Conservation (phyloP, 2,797 vertebrate species). For the Gymnothorax javanicus region DNA sequence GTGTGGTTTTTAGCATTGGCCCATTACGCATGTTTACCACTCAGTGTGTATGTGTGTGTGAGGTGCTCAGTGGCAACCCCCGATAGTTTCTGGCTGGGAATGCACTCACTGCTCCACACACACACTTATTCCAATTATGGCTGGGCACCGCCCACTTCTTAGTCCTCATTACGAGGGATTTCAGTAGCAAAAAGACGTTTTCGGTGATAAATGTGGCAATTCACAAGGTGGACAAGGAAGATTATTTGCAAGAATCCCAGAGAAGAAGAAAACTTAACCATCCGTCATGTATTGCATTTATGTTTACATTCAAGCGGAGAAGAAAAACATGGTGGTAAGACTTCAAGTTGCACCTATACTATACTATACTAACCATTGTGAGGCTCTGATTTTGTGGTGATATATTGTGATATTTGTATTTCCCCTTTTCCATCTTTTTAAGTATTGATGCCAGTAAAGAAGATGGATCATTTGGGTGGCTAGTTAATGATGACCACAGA, state of each 20-base stretch:
- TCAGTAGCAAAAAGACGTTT: neutral
- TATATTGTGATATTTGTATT: constrained; percentile 15
- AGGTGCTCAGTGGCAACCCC: neutral
- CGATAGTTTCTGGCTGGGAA: neutral
- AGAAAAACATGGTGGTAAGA: constrained; percentile 51
- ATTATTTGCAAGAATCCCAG: constrained; percentile 29
- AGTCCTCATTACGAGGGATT: neutral
- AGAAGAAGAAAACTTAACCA: constrained; percentile 36
- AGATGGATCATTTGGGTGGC: neutral
- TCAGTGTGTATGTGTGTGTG: neutral
- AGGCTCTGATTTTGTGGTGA: constrained; percentile 22
- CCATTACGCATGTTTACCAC: neutral
- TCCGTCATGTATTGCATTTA: constrained; percentile 40
- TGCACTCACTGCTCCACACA: neutral
- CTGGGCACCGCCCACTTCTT: neutral
- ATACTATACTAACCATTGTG: neutral
- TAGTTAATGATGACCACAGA: constrained; percentile 20
- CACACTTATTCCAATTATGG: neutral
- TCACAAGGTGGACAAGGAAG: neutral
- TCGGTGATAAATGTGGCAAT: neutral
- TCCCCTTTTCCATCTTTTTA: constrained; percentile 28
- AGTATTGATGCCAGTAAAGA: constrained; percentile 51
- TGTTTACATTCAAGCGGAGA: constrained; percentile 48
- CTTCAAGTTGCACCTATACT: constrained; percentile 20
- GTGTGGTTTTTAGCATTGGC: neutral